Base-by-base conservation (phyloP, 2,113 vertebrate species). In the Mixornis gularis region DNA sequence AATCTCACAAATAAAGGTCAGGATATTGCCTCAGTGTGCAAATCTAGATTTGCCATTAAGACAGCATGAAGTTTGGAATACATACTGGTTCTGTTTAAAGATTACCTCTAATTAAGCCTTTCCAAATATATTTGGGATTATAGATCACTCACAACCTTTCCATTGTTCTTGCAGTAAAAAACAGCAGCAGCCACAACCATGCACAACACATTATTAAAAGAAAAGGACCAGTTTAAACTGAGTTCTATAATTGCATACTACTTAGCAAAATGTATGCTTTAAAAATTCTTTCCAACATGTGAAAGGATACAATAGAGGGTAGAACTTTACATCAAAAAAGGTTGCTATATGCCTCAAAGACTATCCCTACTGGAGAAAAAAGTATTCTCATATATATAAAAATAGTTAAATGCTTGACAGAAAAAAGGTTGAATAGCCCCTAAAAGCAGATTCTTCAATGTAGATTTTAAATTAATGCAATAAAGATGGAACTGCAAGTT, bases 221-320 rank as follows among this genome's bases (percentile, higher is more conserved):
- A 69, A 91, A 89, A 80, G 12, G 13, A 77, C 38, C 49, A 51
- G 27, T 90, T 94, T 80, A 77, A 93, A 84, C 65, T 44, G 34
- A 88, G 81, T 44, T 62, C 65, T 91, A 7, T 89, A 93, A 91
- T 91, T 95, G 34, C 51, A 85, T 3, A 1, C 14, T 27, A 55
- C 59, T 49, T 58, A 79, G 71, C 69, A 69, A 85, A 87, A 92
- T 38, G 13, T 91, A 48, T 79, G 79, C 79, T 95, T 93, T 85
- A 81, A 68, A 94, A 91, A 94, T 93, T 89, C 84, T 89, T 95
- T 95, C 78, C 53, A 82, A n/a, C 29, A 34, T 52, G 51, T 63
- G 40, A 88, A 86, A 79, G 49, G 22, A 51, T 92, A 89, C 41
- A 87, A 51, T 13, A 62, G 24, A 72, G 62, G 13, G 29, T 62